These are phyloP conservation scores for Drosophila funebris DNA, from an alignment of 1,140 invertebrate species.

Conservation along the genomic window DNA sequence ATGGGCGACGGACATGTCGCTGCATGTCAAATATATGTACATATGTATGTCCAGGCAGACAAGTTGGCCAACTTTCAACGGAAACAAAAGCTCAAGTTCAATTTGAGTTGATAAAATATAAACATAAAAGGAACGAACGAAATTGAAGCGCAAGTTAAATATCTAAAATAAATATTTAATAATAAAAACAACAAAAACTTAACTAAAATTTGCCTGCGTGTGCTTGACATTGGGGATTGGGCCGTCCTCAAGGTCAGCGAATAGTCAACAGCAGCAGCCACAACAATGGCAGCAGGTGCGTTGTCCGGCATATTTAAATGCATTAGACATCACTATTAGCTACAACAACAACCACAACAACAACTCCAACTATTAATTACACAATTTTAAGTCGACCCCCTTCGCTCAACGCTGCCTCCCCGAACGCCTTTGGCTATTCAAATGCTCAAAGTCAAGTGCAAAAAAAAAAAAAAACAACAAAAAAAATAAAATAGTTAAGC, in stretches of 20 bases:
- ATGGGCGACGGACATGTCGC: not conserved
- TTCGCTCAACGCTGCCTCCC: not conserved
- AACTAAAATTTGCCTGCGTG: conserved; percentile 13
- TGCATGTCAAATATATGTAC: not conserved
- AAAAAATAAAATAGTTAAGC: conserved; percentile 13
- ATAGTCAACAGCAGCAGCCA: conserved; percentile 8
- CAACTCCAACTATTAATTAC: conserved; percentile 51
- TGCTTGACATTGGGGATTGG: conserved; percentile 41
- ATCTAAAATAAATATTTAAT: conserved; percentile 9
- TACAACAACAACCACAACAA: conserved; percentile 14
- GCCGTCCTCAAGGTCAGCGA: conserved; percentile 38
- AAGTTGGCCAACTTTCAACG: not conserved
- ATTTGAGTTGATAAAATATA: not conserved
- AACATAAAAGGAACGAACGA: not conserved
- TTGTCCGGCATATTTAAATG: conserved; percentile 47
- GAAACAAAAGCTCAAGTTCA: not conserved
- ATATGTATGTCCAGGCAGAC: not conserved
- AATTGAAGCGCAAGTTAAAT: conserved; percentile 34
- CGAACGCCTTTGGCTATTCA: conserved; percentile 17
- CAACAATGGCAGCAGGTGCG: conserved; percentile 30
- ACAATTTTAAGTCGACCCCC: conserved; percentile 37
- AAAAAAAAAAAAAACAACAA: conserved; percentile 19
- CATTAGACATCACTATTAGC: conserved; percentile 34
- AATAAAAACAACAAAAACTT: conserved; percentile 3
- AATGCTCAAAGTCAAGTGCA: conserved; percentile 65